A percentile compares a stretch with the other conserved stretches of the same genome.
phyloP scores from a whole-genome alignment of 1,140 invertebrate genomes.

The Drosophila azteca region DNA sequence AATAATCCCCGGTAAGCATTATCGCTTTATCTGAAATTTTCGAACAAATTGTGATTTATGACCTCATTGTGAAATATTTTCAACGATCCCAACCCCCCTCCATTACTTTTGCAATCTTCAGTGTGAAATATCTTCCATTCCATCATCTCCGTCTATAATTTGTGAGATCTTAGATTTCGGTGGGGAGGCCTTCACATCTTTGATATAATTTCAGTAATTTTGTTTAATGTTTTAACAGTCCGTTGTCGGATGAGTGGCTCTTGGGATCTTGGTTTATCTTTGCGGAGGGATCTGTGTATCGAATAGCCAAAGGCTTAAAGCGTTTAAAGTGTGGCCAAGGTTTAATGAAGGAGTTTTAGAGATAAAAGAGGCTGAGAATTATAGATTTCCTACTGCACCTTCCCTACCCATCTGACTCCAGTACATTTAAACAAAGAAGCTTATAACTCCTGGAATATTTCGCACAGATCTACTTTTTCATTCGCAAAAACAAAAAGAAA shows the following conservation, averaged over 20 bases:
- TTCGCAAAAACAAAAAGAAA: not conserved
- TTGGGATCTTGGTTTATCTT: not conserved
- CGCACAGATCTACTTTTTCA: conserved; percentile 29
- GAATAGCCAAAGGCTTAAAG: too few species aligned
- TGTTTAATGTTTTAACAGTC: conserved; percentile 44
- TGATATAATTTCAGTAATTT: conserved; percentile 46
- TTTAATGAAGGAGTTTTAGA: not conserved
- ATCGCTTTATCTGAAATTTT: conserved; percentile 20
- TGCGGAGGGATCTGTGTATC: not conserved
- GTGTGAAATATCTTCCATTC: conserved; percentile 31
- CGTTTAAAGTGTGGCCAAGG: not conserved
- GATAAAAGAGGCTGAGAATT: not conserved
- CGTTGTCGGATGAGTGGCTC: conserved; percentile 25
- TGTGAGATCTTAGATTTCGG: conserved; percentile 20
- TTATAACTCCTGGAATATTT: not conserved
- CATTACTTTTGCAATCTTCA: conserved; percentile 24
- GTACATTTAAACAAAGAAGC: not conserved
- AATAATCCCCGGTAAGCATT: conserved; percentile 33
- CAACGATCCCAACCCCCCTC: not conserved
- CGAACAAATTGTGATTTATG: conserved; percentile 49
- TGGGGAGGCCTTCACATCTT: conserved; percentile 4
- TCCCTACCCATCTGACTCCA: not conserved
- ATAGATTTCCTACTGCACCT: too few species aligned
- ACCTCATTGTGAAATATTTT: conserved; percentile 44
- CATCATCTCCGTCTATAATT: conserved; percentile 6